Conservation (phyloP, 2,888 invertebrate species). For the Apocheima hispidaria region DNA sequence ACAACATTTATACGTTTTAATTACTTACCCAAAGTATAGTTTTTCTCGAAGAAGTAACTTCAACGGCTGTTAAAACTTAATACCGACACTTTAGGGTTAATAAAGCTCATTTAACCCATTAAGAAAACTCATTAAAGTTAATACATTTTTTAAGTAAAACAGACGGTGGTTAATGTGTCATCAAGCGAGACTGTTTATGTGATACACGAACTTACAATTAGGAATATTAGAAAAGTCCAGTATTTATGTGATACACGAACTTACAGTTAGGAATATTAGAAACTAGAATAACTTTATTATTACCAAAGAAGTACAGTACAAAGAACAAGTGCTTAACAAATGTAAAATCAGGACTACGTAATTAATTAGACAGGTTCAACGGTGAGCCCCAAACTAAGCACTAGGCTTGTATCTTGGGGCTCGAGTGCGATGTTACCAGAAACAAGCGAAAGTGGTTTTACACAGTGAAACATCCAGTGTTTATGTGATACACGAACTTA, state of each 20-base stretch:
- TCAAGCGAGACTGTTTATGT: slow-evolving; percentile 62
- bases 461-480: slow-evolving; percentile 62
- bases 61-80: slow-evolving; percentile 31
- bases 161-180: slow-evolving; percentile 62
- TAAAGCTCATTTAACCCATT: slow-evolving; percentile 52
- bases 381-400: too few relatives aligned
- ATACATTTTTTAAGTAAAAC: slow-evolving; percentile 66
- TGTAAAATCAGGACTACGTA: too few relatives aligned
- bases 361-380: too few relatives aligned
- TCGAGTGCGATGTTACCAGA: too few relatives aligned
- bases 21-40: slow-evolving; percentile 20
- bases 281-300: slow-evolving; percentile 41
- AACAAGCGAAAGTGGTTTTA: too few relatives aligned
- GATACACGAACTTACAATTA: slow-evolving; percentile 67
- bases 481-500: slow-evolving; percentile 65
- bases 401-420: slow-evolving; percentile 7
- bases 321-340: too few relatives aligned
- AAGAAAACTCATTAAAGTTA: slow-evolving; percentile 52
- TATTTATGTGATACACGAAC: slow-evolving; percentile 65
- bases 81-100: slow-evolving; percentile 36
- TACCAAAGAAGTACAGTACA: too few relatives aligned
- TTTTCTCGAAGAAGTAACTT: slow-evolving; percentile 19
- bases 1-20: slow-evolving; percentile 17
- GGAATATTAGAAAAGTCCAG: slow-evolving; percentile 52
- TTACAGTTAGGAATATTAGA: slow-evolving; percentile 60